Evolutionary conservation across 2,888 invertebrate species (phyloP).

Genomic region (Xiphydria camelus): DNA sequence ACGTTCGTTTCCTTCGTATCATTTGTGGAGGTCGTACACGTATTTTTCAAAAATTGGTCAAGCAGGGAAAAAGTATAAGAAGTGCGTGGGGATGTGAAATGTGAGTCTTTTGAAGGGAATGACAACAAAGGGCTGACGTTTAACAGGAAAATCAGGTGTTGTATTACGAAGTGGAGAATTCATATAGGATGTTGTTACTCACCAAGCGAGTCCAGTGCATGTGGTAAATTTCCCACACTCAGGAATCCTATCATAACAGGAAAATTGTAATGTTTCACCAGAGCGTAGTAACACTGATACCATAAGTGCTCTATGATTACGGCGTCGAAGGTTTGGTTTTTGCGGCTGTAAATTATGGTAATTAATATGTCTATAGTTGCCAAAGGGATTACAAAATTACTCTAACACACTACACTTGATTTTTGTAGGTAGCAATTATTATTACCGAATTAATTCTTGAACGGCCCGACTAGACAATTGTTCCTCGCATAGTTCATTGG

Average conservation of each 20-base stretch:
- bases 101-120: too few species aligned
- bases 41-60: too few species aligned
- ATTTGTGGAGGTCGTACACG: too few species aligned
- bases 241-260: constrained; percentile 49
- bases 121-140: too few species aligned
- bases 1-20: too few species aligned
- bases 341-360: constrained; percentile 30
- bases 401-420: too few species aligned
- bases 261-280: constrained; percentile 45
- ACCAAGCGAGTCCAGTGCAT: constrained; percentile 52
- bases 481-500: constrained; percentile 43
- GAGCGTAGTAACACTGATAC: constrained; percentile 50
- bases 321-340: constrained; percentile 45
- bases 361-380: neutral
- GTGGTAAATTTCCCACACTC: constrained; percentile 50
- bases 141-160: too few species aligned
- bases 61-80: too few species aligned
- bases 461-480: constrained; percentile 42
- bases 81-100: too few species aligned
- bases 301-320: constrained; percentile 50
- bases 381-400: constrained; percentile 3
- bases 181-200: too few species aligned
- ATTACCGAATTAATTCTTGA: constrained; percentile 38
- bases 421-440: too few species aligned
- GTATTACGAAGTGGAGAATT: too few species aligned